Evolutionary conservation across 1,140 invertebrate genomes (phyloP), one percentile per base, ranked within the genome.

Genomic region (Ladona fulva): DNA sequence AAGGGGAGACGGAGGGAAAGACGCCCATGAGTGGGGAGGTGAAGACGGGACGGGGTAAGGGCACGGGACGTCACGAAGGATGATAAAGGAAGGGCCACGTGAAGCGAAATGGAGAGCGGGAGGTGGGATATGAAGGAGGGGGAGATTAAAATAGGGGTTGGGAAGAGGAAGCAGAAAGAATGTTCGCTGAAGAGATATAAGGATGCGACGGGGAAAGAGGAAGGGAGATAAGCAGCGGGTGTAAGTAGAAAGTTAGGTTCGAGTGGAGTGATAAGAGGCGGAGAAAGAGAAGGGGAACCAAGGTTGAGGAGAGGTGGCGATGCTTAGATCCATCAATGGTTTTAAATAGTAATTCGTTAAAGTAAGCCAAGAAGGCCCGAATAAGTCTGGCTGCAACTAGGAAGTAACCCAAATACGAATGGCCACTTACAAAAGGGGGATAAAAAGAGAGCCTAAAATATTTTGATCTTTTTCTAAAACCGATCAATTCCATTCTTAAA

Each of bases 161-260:
- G 44, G 44, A 52, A 11, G 10, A 19, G 44, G 52, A 66, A 12
- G 52, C 3, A 12, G 52, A 22, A 19, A 22, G 52, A 22, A 16
- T 16, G 52, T 16, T 66, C 16, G 52, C 52, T 12, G 52, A 66
- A 22, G 52, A 66, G 52, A 22, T 16, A 66, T 19, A 66, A 66
- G 52, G 52, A 22, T 66, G 52, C n/a, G 52, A 66, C 10, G 44
- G 44, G 44, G 44, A 52, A 22, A 12, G 52, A 66, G 52, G 29
- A 66, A 22, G 12, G 14, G 52, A 66, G 52, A 66, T 66, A 66
- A 66, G 52, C 52, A 66, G 14, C 16, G 52, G n/a, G 52, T 19
- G 52, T 66, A 66, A 66, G 52, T 66, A 66, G 52, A 66, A 66
- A 66, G 52, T 66, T 66, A 22, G 16, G 52, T 66, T 66, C 52